Base-by-base conservation (phyloP, 64 coral and sea anemone species). In the Montipora efflorescens region DNA sequence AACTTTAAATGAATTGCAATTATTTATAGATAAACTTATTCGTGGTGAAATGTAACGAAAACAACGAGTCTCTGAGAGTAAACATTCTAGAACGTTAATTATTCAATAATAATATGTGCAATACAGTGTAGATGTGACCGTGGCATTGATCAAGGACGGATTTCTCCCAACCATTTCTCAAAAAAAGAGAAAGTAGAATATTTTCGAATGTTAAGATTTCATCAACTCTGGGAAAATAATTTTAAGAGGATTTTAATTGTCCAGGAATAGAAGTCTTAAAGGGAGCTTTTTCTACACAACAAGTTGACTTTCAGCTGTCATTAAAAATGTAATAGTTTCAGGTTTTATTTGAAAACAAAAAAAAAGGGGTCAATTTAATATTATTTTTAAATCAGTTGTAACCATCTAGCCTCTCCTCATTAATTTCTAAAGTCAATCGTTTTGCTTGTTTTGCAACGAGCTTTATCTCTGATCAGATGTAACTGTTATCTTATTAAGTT, bases 71-170 rank as follows among this genome's bases (percentile, higher is more conserved):
- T 15, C 15, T 13, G 8, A 11, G 66, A 71, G 49, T 71, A 70
- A 68, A 22, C 44, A 46, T 62, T 64, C 22, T 36, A 47, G 66
- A 85, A 20, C 18, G 46, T 47, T 50, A 49, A 84, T 48, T 48
- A 46, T 64, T 67, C 15, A 69, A 49, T 7, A 48, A 85, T 67
- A 68, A 84, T 64, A 84, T 68, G 81, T 84, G 2, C 25, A 68
- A 77, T 13, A 36, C 36, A 36, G 36, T 36, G 36, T 36, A 67
- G 25, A 44, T 47, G 75, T 43, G 44, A 8, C 25, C 10, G 25
- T 14, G 36, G 11, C 44, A 16, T 77, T 77, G 75, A 77, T 77
- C 11, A 45, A 47, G 7, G 75, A 25, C 43, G 7, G 4, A 14
- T 13, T 77, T 49, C 47, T 19, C 47, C 19, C 43, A 45, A 76